phyloP scores from a whole-genome alignment of 2,888 invertebrate species.

The Eremobia ochroleuca region DNA sequence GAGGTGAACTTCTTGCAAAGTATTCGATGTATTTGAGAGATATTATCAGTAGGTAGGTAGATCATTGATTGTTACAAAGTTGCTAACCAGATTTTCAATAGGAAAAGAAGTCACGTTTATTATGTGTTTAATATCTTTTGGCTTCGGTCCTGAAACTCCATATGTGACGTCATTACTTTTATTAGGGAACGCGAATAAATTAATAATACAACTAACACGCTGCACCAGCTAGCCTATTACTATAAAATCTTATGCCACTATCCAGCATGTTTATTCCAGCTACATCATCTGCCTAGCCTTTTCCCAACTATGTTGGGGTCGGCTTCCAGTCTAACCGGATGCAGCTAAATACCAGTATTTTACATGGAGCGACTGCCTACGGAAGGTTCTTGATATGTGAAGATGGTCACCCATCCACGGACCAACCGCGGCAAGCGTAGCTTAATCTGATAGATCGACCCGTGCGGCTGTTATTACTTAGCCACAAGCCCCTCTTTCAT shows the following conservation, averaged over 20 bases:
- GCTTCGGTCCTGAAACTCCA: neutral
- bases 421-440: too few relatives aligned
- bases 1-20: slow-evolving; percentile 16
- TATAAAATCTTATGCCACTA: neutral
- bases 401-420: too few relatives aligned
- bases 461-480: too few relatives aligned
- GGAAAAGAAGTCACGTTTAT: neutral
- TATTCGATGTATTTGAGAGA: neutral
- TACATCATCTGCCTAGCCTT: too few relatives aligned
- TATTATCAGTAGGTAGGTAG: neutral
- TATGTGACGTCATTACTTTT: neutral
- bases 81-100: neutral
- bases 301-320: too few relatives aligned
- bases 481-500: too few relatives aligned
- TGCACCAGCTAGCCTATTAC: neutral
- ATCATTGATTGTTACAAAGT: slow-evolving; percentile 1
- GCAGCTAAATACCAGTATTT: too few relatives aligned
- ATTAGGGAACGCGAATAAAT: neutral
- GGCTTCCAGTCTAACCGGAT: too few relatives aligned
- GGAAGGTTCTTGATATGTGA: too few relatives aligned
- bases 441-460: too few relatives aligned
- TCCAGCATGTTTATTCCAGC: neutral
- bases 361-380: too few relatives aligned
- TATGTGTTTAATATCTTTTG: neutral
- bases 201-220: neutral